These are phyloP conservation scores for Lomographa bimaculata DNA, from an alignment of 2,888 invertebrate genomes.

Conservation along the genomic window DNA sequence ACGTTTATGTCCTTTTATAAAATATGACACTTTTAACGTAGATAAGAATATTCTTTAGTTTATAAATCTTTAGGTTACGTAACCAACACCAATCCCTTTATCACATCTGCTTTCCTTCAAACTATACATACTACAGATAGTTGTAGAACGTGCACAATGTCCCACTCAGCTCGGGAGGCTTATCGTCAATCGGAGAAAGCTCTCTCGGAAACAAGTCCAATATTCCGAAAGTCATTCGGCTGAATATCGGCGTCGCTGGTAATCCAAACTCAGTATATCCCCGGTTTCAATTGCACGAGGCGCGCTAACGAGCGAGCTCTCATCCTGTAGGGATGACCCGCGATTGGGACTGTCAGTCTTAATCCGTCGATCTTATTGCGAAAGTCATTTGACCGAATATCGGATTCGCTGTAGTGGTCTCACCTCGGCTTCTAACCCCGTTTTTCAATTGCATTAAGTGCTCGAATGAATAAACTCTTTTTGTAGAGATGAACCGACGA, in stretches of 20 bases:
- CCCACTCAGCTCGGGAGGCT: conserved; percentile 3
- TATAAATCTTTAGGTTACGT: too few relatives aligned
- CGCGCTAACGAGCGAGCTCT: conserved; percentile 41
- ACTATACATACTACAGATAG: conserved; percentile 1
- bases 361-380: too few relatives aligned
- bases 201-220: conserved; percentile 27
- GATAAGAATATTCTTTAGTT: too few relatives aligned
- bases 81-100: too few relatives aligned
- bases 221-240: conserved; percentile 34
- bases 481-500: too few relatives aligned
- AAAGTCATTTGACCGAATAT: too few relatives aligned
- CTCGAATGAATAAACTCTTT: too few relatives aligned
- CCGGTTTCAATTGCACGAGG: conserved; percentile 40
- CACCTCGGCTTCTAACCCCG: too few relatives aligned
- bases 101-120: neutral
- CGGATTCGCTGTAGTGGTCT: too few relatives aligned
- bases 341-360: conserved; percentile 5
- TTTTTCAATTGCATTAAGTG: too few relatives aligned
- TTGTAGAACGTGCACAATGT: conserved; percentile 7
- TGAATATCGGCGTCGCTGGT: conserved; percentile 33
- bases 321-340: conserved; percentile 14
- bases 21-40: too few relatives aligned
- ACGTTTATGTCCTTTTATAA: too few relatives aligned
- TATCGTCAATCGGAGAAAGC: conserved; percentile 13
- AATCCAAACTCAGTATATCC: conserved; percentile 42